Conservation (phyloP, 2,113 vertebrate genomes). For the Ellobius talpinus region DNA sequence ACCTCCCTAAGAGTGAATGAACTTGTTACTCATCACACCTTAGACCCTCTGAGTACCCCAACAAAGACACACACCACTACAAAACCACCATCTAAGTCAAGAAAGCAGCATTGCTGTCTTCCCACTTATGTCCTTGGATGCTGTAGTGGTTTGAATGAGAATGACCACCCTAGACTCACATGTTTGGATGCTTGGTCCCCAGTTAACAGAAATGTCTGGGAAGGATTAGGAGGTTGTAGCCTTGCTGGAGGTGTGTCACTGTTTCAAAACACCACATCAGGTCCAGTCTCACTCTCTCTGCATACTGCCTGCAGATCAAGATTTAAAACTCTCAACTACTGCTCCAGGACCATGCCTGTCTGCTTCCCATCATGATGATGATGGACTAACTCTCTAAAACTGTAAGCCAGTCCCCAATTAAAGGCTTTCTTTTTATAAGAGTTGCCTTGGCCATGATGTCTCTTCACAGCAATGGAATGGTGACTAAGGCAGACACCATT, state of each 20-base stretch:
- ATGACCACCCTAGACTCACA: background rate
- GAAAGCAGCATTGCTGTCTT: background rate
- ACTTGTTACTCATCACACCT: accelerated
- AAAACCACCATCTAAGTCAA: background rate
- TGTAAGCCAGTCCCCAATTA: background rate
- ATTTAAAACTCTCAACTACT: background rate
- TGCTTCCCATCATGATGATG: background rate
- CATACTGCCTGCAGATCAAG: background rate
- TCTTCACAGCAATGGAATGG: background rate
- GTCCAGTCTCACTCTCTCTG: background rate
- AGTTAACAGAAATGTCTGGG: background rate
- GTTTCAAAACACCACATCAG: background rate
- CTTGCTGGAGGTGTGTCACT: background rate
- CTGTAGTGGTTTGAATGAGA: background rate
- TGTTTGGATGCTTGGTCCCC: background rate
- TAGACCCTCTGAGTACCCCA: background rate
- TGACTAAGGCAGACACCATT: background rate
- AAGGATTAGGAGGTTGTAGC: background rate
- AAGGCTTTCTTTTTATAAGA: background rate
- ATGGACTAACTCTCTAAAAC: background rate
- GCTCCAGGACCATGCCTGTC: background rate
- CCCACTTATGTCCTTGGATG: background rate
- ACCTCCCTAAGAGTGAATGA: background rate
- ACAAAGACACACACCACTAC: background rate
- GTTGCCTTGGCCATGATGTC: background rate